Evolutionary conservation across 2,113 vertebrate species (phyloP), one percentile per base, ranked within the genome.

Genomic region (Prietella phreatophila): DNA sequence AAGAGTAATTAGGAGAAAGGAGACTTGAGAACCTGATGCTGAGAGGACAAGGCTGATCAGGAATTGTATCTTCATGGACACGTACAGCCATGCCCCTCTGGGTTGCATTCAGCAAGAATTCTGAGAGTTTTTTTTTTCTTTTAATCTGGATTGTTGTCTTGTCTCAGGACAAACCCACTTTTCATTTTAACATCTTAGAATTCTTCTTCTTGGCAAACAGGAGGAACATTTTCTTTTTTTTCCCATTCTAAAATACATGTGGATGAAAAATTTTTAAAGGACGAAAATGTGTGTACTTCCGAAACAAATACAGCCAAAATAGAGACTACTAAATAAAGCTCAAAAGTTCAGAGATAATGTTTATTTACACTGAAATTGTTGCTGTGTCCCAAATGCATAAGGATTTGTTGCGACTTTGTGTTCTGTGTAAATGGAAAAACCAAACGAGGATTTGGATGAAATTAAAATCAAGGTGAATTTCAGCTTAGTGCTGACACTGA

Each of bases 401-500:
- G 30, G 11, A 11, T 27, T 22, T 27, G 22, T 13, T 50, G 25
- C 27, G 8, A 56, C 6, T 9, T 30, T 84, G 60, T 5, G 22
- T 84, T 90, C 80, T 92, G 91, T 30, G n/a, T 56, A 81, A 89
- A 91, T 86, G 86, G 91, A 90, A 91, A 91, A 53, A 89, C 93
- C 91, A 87, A 86, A 86, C 76, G 82, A 90, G 84, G 92, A 91
- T 93, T 93, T 93, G 93, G 93, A 93, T 86, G 88, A 91, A 88
- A 93, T 86, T 91, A 92, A 93, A 81, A 56, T 93, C 93, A 95
- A 95, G 94, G 94, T 95, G 94, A 95, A 94, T 94, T 94, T 92
- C 84, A 90, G 89, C 89, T 89, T 82, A 92, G 50, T 3, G 17
- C 53, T 58, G 27, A 81, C 15, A 20, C 53, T 33, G 91, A 94